A percentile compares a stretch with the other conserved stretches of the same genome.
These are phyloP conservation scores for Eidolon helvum DNA, from an alignment of 2,113 vertebrate genomes.

Conservation along the genomic window DNA sequence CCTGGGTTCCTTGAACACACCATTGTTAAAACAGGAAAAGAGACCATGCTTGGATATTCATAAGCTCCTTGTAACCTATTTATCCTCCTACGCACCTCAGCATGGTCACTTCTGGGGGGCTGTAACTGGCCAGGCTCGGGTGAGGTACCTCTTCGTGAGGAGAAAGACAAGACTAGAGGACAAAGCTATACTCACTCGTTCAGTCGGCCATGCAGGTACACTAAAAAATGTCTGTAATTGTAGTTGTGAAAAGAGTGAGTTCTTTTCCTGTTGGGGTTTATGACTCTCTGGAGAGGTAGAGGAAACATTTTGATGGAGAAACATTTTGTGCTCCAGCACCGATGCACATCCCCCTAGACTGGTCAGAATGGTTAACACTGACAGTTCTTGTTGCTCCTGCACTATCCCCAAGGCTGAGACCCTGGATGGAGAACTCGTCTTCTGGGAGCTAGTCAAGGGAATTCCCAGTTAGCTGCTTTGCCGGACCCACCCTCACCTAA, in stretches of 20 bases:
- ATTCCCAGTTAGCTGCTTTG: background rate
- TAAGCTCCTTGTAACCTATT: background rate
- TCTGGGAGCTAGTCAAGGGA: background rate
- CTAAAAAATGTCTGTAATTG: background rate
- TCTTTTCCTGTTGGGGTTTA: background rate
- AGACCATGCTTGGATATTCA: background rate
- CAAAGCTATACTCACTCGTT: background rate
- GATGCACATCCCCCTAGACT: background rate
- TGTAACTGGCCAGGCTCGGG: background rate
- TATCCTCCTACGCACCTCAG: background rate
- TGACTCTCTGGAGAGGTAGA: background rate
- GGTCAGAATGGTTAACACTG: background rate
- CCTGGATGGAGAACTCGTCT: background rate
- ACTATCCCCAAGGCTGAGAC: background rate
- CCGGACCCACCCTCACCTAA: background rate
- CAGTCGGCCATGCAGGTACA: background rate
- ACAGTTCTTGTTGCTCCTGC: background rate
- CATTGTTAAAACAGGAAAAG: background rate
- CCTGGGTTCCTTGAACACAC: background rate
- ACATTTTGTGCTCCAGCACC: background rate
- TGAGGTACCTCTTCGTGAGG: background rate
- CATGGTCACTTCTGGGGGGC: background rate
- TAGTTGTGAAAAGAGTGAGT: background rate
- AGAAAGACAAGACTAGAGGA: background rate
- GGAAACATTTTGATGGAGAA: background rate